A percentile compares a stretch with the other conserved stretches of the same genome.
These are phyloP conservation scores for Parasteatoda tepidariorum DNA, from an alignment of 1,140 invertebrate species.

Conservation along the genomic window DNA sequence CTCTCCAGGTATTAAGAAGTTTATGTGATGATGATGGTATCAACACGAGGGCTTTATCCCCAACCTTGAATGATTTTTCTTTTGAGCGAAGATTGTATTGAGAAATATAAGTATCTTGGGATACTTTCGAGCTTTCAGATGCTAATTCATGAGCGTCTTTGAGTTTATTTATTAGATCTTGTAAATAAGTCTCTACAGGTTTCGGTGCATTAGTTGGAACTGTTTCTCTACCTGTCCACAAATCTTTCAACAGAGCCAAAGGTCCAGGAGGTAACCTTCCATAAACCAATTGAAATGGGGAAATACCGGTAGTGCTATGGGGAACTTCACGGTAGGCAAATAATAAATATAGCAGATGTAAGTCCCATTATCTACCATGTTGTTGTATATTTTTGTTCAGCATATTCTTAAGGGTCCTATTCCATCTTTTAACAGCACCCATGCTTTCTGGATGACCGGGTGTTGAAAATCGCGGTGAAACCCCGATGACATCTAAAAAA, in stretches of 20 bases:
- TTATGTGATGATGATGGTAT: background rate
- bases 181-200: background rate
- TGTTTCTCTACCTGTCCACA: background rate
- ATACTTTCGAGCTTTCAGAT: background rate
- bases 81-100: background rate
- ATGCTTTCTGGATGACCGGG: background rate
- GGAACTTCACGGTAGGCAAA: background rate
- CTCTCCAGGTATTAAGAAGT: background rate
- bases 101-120: conserved; percentile 3
- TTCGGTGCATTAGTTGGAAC: background rate
- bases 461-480: background rate
- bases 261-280: background rate
- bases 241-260: background rate
- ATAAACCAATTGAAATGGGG: background rate
- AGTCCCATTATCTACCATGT: background rate
- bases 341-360: background rate
- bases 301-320: background rate
- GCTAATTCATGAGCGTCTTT: background rate
- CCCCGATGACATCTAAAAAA: background rate
- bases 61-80: background rate
- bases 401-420: background rate
- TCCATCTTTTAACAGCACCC: background rate
- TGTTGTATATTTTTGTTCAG: background rate
- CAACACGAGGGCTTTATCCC: background rate
- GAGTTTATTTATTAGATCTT: background rate